phyloP scores from a whole-genome alignment of 2,113 vertebrate genomes.

The Sorex fumeus region DNA sequence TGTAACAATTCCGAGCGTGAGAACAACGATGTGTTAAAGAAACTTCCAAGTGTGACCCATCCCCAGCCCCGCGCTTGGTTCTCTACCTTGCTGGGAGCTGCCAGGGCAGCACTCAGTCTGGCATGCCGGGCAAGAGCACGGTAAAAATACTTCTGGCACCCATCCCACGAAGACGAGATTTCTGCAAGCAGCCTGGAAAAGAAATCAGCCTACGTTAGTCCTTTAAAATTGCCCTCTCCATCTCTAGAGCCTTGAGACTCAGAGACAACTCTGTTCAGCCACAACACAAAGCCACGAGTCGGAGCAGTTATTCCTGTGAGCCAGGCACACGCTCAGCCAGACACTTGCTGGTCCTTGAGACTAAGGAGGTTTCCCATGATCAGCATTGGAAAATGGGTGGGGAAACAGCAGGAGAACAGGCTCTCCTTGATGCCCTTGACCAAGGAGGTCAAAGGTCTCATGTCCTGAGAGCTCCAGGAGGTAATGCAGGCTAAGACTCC shows the following conservation, averaged over 20 bases:
- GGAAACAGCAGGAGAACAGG: too few relatives aligned
- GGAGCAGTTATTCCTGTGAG: background rate
- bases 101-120: slow-evolving; percentile 90
- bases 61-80: background rate
- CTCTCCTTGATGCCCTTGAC: background rate
- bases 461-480: background rate
- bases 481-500: background rate
- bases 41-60: too few relatives aligned
- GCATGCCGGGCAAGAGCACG: slow-evolving; percentile 93
- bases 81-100: slow-evolving; percentile 93
- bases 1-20: too few relatives aligned
- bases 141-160: slow-evolving; percentile 98
- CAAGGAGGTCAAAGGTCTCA: background rate
- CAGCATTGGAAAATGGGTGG: too few relatives aligned
- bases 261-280: background rate
- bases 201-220: slow-evolving; percentile 41
- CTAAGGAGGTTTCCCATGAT: background rate
- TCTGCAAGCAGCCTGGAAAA: slow-evolving; percentile 92
- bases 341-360: background rate
- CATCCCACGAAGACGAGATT: slow-evolving; percentile 93
- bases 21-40: too few relatives aligned
- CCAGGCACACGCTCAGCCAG: background rate
- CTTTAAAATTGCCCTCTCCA: slow-evolving; percentile 39
- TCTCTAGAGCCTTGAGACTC: background rate
- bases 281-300: slow-evolving; percentile 19